These are phyloP conservation scores for Pterocles orientalis DNA, from an alignment of 2,113 vertebrate species.

Conservation along the genomic window DNA sequence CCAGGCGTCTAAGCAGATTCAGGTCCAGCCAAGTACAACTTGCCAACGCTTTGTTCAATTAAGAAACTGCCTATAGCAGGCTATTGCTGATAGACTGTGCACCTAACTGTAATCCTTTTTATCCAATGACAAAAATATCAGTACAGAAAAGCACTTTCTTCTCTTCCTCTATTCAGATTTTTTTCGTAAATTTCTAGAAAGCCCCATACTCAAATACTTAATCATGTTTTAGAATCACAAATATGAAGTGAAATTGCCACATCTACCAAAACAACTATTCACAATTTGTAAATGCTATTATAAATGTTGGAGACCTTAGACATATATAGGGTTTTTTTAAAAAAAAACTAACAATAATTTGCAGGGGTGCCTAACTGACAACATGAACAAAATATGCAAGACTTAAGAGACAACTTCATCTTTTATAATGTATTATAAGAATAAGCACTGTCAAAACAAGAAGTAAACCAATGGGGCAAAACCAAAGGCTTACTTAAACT, in stretches of 20 bases:
- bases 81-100: background rate
- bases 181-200: background rate
- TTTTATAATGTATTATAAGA: background rate
- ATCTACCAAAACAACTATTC: background rate
- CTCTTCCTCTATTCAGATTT: background rate
- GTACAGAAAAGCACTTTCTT: background rate
- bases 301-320: background rate
- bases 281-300: background rate
- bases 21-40: background rate
- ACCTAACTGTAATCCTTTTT: background rate
- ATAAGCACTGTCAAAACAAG: background rate
- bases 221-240: background rate
- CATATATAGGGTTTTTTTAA: background rate
- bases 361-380: background rate
- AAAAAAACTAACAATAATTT: background rate
- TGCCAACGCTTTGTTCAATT: background rate
- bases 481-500: background rate
- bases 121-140: background rate
- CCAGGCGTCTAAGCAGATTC: background rate
- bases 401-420: background rate
- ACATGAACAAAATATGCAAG: background rate
- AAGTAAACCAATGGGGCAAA: background rate
- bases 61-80: background rate
- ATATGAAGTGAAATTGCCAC: background rate
- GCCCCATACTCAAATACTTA: background rate